Conservation (phyloP, 2,888 invertebrate species). For the Anoplius nigerrimus region DNA sequence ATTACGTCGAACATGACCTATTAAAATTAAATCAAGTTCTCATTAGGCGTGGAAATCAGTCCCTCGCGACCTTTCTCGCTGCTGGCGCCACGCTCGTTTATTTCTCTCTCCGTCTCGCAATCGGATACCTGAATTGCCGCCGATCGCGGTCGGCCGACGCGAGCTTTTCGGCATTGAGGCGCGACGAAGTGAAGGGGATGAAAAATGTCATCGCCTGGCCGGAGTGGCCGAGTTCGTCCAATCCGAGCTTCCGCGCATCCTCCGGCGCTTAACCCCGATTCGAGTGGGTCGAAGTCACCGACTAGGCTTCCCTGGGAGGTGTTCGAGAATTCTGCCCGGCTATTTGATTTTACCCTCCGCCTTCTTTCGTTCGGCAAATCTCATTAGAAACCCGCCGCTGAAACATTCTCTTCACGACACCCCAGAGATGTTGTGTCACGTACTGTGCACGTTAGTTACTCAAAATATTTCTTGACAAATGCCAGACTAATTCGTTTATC, state of each 20-base stretch:
- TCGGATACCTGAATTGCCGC: background rate
- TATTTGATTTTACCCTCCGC: background rate
- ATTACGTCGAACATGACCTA: slow-evolving; percentile 57
- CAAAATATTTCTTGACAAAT: too few relatives aligned
- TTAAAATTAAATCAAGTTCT: slow-evolving; percentile 64
- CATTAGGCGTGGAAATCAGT: slow-evolving; percentile 50
- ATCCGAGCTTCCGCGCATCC: background rate
- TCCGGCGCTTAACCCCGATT: background rate
- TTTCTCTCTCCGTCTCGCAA: background rate
- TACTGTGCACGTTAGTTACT: too few relatives aligned
- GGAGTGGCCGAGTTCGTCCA: background rate
- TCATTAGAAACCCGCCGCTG: too few relatives aligned
- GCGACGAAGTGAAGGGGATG: background rate
- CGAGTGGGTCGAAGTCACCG: background rate
- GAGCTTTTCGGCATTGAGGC: too few relatives aligned
- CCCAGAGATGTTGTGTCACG: background rate
- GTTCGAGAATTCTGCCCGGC: background rate
- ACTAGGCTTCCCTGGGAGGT: background rate
- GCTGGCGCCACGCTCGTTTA: background rate
- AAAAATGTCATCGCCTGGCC: background rate
- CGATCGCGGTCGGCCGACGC: too few relatives aligned
- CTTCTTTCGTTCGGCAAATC: background rate
- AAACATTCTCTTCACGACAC: background rate
- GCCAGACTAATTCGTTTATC: too few relatives aligned
- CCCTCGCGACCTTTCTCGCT: slow-evolving; percentile 31